Evolutionary conservation across 2,113 vertebrate genomes (phyloP).

Genomic region (Hyaena hyaena): DNA sequence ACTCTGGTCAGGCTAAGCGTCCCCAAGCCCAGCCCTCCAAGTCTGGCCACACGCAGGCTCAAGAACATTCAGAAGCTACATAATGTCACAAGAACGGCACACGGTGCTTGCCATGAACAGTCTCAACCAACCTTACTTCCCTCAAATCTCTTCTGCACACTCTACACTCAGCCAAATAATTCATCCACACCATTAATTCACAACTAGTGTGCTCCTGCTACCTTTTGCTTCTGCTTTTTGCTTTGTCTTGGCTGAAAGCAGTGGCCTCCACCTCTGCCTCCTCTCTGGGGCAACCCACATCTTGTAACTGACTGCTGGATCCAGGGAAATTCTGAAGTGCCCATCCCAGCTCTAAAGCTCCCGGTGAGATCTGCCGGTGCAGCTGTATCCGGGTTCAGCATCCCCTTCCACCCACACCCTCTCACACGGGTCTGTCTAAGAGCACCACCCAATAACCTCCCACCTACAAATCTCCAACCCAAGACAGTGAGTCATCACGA

Average conservation of each 20-base stretch:
- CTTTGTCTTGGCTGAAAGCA: background rate
- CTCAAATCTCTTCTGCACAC: background rate
- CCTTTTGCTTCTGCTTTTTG: background rate
- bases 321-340: background rate
- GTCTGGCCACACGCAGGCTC: background rate
- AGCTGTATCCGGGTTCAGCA: background rate
- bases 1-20: background rate
- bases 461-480: background rate
- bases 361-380: background rate
- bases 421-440: background rate
- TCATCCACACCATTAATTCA: too few species aligned
- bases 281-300: background rate
- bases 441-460: background rate
- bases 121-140: background rate
- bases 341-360: background rate
- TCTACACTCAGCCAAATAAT: background rate
- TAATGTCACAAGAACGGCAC: rapidly evolving
- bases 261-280: background rate
- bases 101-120: background rate
- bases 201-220: background rate
- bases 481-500: background rate
- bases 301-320: background rate
- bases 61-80: background rate
- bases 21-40: background rate
- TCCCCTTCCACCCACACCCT: background rate